phyloP scores from a whole-genome alignment of 2,113 vertebrate genomes.

The Desmodus rotundus region DNA sequence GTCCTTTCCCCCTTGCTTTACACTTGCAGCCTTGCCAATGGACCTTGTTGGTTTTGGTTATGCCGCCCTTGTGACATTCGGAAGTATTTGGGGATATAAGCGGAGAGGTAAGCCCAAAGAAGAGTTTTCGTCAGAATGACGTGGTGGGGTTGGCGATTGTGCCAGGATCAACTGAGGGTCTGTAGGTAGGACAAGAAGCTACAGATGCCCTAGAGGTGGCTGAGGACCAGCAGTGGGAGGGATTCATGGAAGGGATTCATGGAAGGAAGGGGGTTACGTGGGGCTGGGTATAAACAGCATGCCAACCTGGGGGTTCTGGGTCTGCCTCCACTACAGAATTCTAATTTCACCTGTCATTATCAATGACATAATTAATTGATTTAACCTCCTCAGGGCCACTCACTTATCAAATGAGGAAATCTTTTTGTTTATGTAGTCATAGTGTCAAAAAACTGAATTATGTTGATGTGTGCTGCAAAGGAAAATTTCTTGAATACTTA shows the following conservation, averaged over 20 bases:
- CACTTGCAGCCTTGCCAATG: slow-evolving; percentile 79
- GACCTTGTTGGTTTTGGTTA: slow-evolving; percentile 95
- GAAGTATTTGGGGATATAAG: slow-evolving; percentile 90
- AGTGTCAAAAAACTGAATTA: slow-evolving; percentile 3
- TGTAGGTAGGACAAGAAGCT: background rate
- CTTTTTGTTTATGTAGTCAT: background rate
- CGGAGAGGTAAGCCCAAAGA: slow-evolving; percentile 85
- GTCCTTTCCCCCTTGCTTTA: background rate
- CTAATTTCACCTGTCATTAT: background rate
- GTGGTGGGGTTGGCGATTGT: background rate
- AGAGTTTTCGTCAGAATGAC: background rate
- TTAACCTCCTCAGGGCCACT: background rate
- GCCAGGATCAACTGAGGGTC: background rate
- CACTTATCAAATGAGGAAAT: background rate
- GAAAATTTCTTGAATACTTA: background rate
- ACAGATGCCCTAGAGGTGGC: background rate
- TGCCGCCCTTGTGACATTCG: slow-evolving; percentile 85
- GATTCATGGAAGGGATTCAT: background rate
- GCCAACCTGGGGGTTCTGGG: background rate
- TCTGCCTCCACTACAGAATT: background rate
- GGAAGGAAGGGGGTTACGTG: background rate
- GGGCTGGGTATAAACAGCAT: background rate
- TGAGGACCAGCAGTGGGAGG: background rate
- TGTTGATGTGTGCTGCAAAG: background rate
- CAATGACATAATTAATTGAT: background rate